Evolutionary conservation across 2,113 vertebrate species (phyloP).

Genomic region (Bolborhynchus lineola): DNA sequence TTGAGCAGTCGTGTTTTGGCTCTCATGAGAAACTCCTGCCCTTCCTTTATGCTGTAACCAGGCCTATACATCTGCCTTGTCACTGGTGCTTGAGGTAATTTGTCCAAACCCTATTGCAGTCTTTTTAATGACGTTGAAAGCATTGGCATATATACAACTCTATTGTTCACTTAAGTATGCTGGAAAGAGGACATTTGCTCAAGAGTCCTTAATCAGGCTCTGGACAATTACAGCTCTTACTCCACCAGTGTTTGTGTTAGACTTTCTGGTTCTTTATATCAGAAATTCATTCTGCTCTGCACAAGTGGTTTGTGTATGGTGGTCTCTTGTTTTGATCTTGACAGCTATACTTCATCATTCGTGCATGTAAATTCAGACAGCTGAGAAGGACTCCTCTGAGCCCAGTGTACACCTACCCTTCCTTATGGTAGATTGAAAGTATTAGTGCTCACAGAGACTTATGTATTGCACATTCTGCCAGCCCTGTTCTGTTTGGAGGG

Average conservation of each 20-base stretch:
- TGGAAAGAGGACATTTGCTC: background rate
- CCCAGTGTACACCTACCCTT: accelerated
- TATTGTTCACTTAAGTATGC: background rate
- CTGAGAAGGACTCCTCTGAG: background rate
- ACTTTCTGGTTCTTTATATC: background rate
- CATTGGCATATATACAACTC: background rate
- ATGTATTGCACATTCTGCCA: background rate
- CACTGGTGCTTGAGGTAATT: slow-evolving; percentile 9
- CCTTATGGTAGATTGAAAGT: background rate
- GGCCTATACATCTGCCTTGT: background rate
- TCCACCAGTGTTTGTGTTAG: background rate
- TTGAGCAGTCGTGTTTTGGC: background rate
- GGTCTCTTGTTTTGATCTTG: background rate
- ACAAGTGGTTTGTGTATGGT: background rate
- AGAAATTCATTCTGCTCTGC: background rate
- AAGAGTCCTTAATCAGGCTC: background rate
- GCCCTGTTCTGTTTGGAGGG: background rate
- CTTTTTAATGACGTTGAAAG: background rate
- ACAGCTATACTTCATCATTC: background rate
- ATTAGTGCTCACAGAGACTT: background rate
- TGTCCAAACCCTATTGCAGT: background rate
- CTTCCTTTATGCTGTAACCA: background rate
- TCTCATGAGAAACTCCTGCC: background rate
- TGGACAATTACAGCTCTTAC: background rate
- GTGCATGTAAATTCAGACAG: background rate